phyloP scores from a whole-genome alignment of 2,888 invertebrate genomes.

The Eurytoma californica region DNA sequence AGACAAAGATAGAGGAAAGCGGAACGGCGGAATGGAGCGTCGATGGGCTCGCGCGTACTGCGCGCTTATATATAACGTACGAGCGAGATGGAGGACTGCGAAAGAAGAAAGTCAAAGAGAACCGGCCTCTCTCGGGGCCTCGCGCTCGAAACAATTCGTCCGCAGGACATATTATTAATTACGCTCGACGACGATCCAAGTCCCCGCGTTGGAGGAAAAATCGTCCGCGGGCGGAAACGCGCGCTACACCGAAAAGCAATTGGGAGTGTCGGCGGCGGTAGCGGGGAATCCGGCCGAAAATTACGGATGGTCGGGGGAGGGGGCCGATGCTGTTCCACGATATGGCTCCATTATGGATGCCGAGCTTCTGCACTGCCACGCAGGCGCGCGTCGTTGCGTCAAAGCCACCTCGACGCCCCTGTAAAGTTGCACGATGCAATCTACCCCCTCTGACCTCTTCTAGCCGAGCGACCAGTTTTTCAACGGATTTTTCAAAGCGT shows the following conservation, averaged over 20 bases:
- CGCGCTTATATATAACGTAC: slow-evolving; percentile 51
- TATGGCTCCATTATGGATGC: slow-evolving; percentile 29
- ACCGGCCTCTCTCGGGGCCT: too few relatives aligned
- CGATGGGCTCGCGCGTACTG: slow-evolving; percentile 31
- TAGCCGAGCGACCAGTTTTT: too few relatives aligned
- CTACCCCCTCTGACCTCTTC: too few relatives aligned
- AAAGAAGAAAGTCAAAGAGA: too few relatives aligned
- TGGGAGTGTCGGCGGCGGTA: slow-evolving; percentile 34
- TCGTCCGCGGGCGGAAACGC: not conserved
- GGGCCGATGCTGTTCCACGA: not conserved
- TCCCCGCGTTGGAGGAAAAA: too few relatives aligned
- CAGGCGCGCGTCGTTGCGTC: slow-evolving; percentile 19
- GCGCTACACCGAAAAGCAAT: slow-evolving; percentile 5
- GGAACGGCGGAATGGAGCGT: slow-evolving; percentile 38
- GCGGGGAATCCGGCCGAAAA: slow-evolving; percentile 63
- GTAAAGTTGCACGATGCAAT: slow-evolving; percentile 51
- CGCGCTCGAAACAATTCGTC: too few relatives aligned
- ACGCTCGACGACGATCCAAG: too few relatives aligned
- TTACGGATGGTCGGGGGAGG: slow-evolving; percentile 56
- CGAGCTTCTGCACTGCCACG: slow-evolving; percentile 15
- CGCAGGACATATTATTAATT: too few relatives aligned
- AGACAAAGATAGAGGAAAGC: slow-evolving; percentile 31
- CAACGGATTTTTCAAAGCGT: too few relatives aligned
- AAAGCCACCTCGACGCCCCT: slow-evolving; percentile 56
- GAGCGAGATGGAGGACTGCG: not conserved